These are phyloP conservation scores for Dendropsophus ebraccatus DNA, from an alignment of 2,113 vertebrate genomes.

Conservation along the genomic window DNA sequence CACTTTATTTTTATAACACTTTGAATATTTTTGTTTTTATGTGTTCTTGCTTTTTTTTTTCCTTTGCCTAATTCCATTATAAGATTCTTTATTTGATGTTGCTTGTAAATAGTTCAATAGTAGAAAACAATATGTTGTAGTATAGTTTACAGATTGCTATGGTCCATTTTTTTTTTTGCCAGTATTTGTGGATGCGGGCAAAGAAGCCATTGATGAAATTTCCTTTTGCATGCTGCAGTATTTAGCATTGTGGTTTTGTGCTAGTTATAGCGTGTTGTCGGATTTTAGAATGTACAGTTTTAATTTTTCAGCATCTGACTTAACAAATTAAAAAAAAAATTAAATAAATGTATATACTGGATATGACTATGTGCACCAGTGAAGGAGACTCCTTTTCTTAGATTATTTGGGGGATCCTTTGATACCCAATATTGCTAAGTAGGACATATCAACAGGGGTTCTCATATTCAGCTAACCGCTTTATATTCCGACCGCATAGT, in stretches of 20 bases:
- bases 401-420: too few relatives aligned
- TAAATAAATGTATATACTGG: too few relatives aligned
- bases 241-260: background rate
- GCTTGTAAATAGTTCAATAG: background rate
- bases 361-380: too few relatives aligned
- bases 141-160: background rate
- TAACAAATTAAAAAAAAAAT: too few relatives aligned
- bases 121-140: background rate
- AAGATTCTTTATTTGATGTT: background rate
- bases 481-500: too few relatives aligned
- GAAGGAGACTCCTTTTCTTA: too few relatives aligned
- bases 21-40: conserved; percentile 1
- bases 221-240: background rate
- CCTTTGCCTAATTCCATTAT: too few relatives aligned
- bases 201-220: background rate
- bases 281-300: background rate
- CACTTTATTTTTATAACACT: conserved; percentile 62
- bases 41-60: background rate
- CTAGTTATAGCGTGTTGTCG: background rate
- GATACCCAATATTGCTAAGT: too few relatives aligned
- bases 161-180: background rate
- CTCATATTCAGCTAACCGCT: too few relatives aligned
- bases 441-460: too few relatives aligned
- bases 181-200: background rate
- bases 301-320: background rate